Base-by-base conservation (phyloP, 2,888 invertebrate species). In the Lissonota sp. region DNA sequence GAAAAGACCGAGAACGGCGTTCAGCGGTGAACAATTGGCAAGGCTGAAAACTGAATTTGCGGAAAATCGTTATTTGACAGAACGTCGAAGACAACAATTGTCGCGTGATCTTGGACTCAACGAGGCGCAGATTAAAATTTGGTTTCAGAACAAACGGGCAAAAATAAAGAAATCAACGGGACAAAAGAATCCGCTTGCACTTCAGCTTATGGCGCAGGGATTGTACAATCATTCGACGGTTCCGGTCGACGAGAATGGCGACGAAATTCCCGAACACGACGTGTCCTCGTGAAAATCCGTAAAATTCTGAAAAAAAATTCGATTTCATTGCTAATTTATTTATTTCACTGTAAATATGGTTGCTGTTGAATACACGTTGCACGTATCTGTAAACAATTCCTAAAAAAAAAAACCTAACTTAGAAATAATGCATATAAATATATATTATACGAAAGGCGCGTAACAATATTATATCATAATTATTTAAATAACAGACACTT, bases 71-170 rank as follows among this genome's bases (percentile, higher is more conserved):
- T 95, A 97, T 91, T 93, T 97, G 82, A 96, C 96, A 0, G 97
- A 97, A 88, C 94, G 95, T 86, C 93, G 96, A 64, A 93, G 97
- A 55, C 96, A 96, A 90, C 95, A 95, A 86, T 93, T 97, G 79
- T 96, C 96, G 49, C 93, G 93, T 92, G 93, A 96, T 94, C 94
- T 99, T 75, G 97, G 98, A 0, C 94, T 99, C 79, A 98, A 99
- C 88, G 99, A 99, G 93, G 98, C 98, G 0, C 99, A 99, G 93
- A 99, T 98, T 91, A 98, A 98, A 94, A 98, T 98, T 92, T 98
- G 98, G 98, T 98, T 98, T 94, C 98, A 99, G 94, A 98, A 99
- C 93, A 98, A 99, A 92, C 94, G 99, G n/a, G 99, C 99, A 84
- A 97, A 97, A 92, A 95, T 97, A 90, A 97, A 97, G 93, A 97